phyloP scores from a whole-genome alignment of 2,113 vertebrate genomes.

The Cisticola juncidis region DNA sequence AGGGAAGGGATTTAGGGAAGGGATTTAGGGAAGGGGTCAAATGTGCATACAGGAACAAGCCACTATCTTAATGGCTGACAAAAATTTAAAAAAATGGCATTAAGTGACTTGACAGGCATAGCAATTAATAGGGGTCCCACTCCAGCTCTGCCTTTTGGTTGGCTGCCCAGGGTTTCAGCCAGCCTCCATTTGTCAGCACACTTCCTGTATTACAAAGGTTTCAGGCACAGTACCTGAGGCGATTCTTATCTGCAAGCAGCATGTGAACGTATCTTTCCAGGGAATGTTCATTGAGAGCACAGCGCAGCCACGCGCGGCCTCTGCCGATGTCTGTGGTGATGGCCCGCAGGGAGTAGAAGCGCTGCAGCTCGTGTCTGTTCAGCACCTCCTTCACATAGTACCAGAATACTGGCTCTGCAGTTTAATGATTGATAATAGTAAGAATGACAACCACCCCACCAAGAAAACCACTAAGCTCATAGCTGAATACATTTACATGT shows the following conservation, averaged over 20 bases:
- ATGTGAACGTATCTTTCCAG: conserved; percentile 92
- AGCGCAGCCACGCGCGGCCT: conserved; percentile 95
- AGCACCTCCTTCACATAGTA: conserved; percentile 94
- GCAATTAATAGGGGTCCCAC: not conserved
- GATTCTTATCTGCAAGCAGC: conserved; percentile 85
- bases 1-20: not conserved
- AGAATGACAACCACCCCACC: no score
- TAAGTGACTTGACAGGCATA: not conserved
- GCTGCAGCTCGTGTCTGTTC: conserved; percentile 92
- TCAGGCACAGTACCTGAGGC: conserved; percentile 80
- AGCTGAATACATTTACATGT: not conserved
- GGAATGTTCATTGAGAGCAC: conserved; percentile 94
- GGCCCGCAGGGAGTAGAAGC: conserved; percentile 88
- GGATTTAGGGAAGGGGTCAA: not conserved
- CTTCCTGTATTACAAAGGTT: not conserved
- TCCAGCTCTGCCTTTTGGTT: not conserved
- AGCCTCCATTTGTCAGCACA: not conserved
- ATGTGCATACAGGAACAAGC: not conserved
- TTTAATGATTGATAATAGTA: no score
- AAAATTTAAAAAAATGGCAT: not conserved
- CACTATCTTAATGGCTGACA: not conserved
- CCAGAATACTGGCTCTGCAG: conserved; percentile 92
- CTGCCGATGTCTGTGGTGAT: conserved; percentile 88
- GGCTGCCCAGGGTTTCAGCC: not conserved
- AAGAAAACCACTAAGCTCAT: not conserved